Evolutionary conservation across 2,888 invertebrate species (phyloP).

Genomic region (Drosophila melanocephala): DNA sequence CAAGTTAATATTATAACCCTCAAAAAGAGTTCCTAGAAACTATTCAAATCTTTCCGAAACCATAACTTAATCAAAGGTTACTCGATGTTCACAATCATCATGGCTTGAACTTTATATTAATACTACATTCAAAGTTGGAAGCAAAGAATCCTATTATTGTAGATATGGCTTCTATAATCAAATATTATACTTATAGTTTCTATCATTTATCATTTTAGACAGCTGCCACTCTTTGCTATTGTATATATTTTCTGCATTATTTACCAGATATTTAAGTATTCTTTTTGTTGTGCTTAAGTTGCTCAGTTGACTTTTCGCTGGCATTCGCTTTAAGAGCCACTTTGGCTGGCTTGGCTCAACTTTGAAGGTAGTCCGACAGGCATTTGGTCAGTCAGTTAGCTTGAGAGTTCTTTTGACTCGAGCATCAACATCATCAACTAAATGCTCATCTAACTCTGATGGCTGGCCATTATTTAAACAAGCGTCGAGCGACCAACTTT

Average conservation of each 20-base stretch:
- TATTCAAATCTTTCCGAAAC: not conserved
- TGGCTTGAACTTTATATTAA: not conserved
- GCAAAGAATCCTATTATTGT: not conserved
- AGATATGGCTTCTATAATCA: not conserved
- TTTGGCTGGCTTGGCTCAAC: slow-evolving; percentile 2
- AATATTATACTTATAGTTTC: not conserved
- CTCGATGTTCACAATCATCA: not conserved
- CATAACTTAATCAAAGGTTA: not conserved
- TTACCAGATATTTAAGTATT: not conserved
- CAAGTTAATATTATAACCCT: not conserved
- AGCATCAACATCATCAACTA: slow-evolving; percentile 71
- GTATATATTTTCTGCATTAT: not conserved
- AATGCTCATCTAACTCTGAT: slow-evolving; percentile 77
- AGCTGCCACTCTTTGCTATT: not conserved
- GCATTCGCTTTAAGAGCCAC: slow-evolving; percentile 27
- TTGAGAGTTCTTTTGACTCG: slow-evolving; percentile 10
- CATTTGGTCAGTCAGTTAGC: not conserved
- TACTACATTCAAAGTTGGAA: not conserved
- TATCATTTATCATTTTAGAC: not conserved
- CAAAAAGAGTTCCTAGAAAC: not conserved
- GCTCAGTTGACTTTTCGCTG: slow-evolving; percentile 44
- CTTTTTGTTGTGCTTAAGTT: slow-evolving; percentile 12
- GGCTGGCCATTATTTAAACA: slow-evolving; percentile 76
- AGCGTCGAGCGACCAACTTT: slow-evolving; percentile 68
- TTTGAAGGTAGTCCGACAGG: not conserved